phyloP scores from a whole-genome alignment of 2,113 vertebrate species.

The Lichenostomus cassidix region DNA sequence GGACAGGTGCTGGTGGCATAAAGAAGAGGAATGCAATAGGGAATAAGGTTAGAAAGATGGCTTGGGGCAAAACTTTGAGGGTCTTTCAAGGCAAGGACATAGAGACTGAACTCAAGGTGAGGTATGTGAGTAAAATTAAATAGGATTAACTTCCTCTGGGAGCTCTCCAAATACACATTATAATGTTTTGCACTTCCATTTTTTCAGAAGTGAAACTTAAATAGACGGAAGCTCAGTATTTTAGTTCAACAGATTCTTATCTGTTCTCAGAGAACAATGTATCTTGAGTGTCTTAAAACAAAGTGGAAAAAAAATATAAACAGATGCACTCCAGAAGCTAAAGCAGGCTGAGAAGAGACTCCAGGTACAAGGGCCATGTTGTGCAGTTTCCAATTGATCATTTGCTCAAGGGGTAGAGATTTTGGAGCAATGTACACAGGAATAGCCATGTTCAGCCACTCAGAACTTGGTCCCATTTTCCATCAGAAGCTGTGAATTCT shows the following conservation, averaged over 20 bases:
- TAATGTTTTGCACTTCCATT: not conserved
- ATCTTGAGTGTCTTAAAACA: not conserved
- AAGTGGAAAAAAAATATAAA: not conserved
- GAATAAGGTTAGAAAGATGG: not conserved
- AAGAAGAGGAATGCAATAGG: not conserved
- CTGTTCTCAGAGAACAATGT: not conserved
- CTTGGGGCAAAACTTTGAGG: slow-evolving; percentile 7
- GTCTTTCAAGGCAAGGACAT: slow-evolving; percentile 25
- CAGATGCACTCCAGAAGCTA: not conserved
- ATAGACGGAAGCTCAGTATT: not conserved
- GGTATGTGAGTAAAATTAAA: not conserved
- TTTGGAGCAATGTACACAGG: not conserved
- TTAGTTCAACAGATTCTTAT: not conserved
- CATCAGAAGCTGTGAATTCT: not conserved
- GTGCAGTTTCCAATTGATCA: not conserved
- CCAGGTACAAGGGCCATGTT: not conserved
- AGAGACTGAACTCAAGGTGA: slow-evolving; percentile 1
- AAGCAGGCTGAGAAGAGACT: not conserved
- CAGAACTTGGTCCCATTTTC: not conserved
- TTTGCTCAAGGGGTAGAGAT: not conserved
- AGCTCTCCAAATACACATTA: not conserved
- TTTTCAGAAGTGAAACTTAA: not conserved
- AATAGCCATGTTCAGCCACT: not conserved
- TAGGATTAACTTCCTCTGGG: not conserved
- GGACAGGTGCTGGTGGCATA: slow-evolving; percentile 19